These are phyloP conservation scores for Gymnogyps californianus DNA, from an alignment of 2,113 vertebrate genomes.

Conservation along the genomic window DNA sequence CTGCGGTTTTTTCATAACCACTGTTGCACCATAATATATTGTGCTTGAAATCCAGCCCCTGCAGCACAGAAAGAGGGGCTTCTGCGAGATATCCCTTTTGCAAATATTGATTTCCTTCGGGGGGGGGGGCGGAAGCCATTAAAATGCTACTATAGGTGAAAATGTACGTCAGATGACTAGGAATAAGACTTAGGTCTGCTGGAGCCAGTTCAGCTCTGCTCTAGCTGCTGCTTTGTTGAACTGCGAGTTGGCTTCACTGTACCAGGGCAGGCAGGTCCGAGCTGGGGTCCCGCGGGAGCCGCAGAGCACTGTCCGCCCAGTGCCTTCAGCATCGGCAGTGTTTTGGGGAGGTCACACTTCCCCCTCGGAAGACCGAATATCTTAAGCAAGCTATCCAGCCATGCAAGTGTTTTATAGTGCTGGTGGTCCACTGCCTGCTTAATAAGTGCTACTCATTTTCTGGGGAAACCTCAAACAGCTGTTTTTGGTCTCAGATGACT, in stretches of 20 bases:
- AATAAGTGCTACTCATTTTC: background rate
- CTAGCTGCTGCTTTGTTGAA: background rate
- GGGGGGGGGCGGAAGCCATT: background rate
- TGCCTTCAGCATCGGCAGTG: rapidly evolving
- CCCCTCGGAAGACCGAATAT: background rate
- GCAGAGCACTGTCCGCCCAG: background rate
- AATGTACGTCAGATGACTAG: background rate
- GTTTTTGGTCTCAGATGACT: background rate
- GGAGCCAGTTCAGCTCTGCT: background rate
- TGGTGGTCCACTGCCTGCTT: background rate
- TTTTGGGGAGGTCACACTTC: background rate
- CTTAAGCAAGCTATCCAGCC: background rate
- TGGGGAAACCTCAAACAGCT: background rate
- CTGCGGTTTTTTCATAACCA: background rate
- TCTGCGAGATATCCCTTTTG: background rate
- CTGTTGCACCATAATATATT: background rate
- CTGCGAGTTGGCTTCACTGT: rapidly evolving
- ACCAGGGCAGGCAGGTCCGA: rapidly evolving
- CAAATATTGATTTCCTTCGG: background rate
- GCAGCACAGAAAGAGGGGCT: background rate
- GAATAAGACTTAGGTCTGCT: background rate
- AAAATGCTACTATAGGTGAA: background rate
- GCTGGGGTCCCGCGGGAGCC: background rate
- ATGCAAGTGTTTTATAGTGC: background rate
- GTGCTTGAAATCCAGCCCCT: background rate